Evolutionary conservation across 2,113 vertebrate species (phyloP), one percentile per base, ranked within the genome.

Genomic region (Prunella fulvescens): DNA sequence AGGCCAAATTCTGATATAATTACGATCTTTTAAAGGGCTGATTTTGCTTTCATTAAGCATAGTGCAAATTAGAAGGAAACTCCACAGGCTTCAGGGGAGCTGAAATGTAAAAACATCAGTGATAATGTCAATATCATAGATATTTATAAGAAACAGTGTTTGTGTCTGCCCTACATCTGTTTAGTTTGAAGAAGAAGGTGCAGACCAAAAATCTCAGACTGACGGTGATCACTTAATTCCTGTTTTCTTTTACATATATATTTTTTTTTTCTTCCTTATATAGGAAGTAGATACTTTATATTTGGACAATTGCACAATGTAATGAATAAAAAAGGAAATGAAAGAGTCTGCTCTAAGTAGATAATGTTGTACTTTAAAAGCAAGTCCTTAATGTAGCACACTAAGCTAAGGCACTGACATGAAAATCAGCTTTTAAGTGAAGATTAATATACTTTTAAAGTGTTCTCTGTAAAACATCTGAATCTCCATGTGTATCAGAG

Each of bases 381-480:
- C 12, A 88, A 37, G 35, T 81, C 19, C 48, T 74, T 72, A 56
- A 14, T 12, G 12, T 70, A 65, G 44, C 14, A 69, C 45, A 40
- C 16, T 39, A 47, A 85, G 12, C 29, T 79, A 87, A 93, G 44
- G 33, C n/a, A 71, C 31, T 67, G 48, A 73, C 11, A 48, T 17
- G 53, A 93, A 81, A 83, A 54, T 44, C 50, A 66, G 11, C 53
- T 57, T 76, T 54, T 42, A 70, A 69, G 17, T 48, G n/a, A 89
- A 81, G 37, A 92, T 37, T 23, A 64, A 53, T 81, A 20, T 16
- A 24, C 45, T 51, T 92, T 50, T 29, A 17, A 56, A 79, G 19
- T 1, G 0, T 84, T 88, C 29, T 51, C 62, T n/a, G 20, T 58
- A 64, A 86, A 90, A 69, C 0, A 0, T 40, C 45, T 35, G 58